Conservation (phyloP, 2,797 vertebrate species). For the Pteropus rufus region DNA sequence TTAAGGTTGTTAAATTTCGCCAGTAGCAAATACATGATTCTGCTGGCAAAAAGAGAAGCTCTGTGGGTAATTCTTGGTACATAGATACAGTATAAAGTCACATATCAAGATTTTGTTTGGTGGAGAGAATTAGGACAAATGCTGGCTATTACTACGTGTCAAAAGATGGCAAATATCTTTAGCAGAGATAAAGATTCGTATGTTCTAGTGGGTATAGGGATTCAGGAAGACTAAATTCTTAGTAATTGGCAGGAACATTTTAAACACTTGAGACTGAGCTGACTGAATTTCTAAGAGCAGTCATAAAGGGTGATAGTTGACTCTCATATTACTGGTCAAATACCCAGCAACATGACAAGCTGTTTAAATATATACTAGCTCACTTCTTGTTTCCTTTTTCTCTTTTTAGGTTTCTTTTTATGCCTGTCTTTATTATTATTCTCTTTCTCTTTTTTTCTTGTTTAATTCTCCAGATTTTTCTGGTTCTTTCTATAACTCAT, state of each 20-base stretch:
- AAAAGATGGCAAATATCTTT: neutral
- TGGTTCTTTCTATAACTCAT: neutral
- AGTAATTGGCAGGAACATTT: neutral
- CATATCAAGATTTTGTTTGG: neutral
- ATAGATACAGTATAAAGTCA: neutral
- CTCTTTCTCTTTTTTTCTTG: neutral
- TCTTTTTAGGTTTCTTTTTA: neutral
- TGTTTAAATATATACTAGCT: neutral
- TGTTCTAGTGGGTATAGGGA: neutral
- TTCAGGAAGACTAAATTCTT: neutral
- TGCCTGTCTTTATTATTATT: neutral
- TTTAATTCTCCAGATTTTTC: neutral
- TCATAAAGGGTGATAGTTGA: neutral
- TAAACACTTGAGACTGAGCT: neutral
- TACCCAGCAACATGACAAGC: neutral
- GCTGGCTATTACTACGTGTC: neutral
- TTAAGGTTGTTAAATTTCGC: slow-evolving; percentile 16
- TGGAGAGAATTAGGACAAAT: neutral
- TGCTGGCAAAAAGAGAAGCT: neutral
- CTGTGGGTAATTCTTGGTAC: neutral
- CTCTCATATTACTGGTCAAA: neutral
- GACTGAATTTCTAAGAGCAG: neutral
- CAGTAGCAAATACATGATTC: neutral
- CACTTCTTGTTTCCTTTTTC: neutral
- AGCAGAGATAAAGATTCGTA: neutral